Conservation (phyloP, 2,797 vertebrate genomes). For the Meriones psammophilus region DNA sequence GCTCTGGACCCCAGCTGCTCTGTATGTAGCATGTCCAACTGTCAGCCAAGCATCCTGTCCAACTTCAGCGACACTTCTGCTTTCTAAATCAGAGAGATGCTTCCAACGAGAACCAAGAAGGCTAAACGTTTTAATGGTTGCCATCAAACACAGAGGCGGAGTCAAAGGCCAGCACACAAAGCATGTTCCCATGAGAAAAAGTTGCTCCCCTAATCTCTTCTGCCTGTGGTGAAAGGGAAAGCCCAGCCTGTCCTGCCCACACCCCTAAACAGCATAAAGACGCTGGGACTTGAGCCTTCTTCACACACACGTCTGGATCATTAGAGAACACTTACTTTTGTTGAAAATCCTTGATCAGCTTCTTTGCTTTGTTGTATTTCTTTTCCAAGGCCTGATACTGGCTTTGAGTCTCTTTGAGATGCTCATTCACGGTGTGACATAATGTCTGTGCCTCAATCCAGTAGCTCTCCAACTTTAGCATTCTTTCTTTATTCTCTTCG, state of each 20-base stretch:
- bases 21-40: neutral
- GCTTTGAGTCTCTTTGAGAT: slow-evolving; percentile 98
- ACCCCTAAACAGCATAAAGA: neutral
- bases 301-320: neutral
- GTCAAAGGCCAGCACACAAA: neutral
- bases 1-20: neutral
- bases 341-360: slow-evolving; percentile 99
- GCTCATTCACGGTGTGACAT: slow-evolving; percentile 98
- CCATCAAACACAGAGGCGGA: neutral
- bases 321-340: slow-evolving; percentile 94
- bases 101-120: neutral
- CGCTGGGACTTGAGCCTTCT: neutral
- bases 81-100: neutral
- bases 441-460: slow-evolving; percentile 99
- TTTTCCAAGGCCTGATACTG: slow-evolving; percentile 98
- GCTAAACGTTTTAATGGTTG: slow-evolving; percentile 17
- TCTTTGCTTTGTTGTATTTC: slow-evolving; percentile 99
- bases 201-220: neutral
- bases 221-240: neutral
- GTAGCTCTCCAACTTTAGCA: slow-evolving; percentile 98
- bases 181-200: neutral
- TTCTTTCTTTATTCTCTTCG: slow-evolving; percentile 98
- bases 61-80: neutral
- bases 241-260: neutral
- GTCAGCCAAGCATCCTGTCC: neutral